Evolutionary conservation across 2,888 invertebrate genomes (phyloP).

Genomic region (Synergus laeviventris): DNA sequence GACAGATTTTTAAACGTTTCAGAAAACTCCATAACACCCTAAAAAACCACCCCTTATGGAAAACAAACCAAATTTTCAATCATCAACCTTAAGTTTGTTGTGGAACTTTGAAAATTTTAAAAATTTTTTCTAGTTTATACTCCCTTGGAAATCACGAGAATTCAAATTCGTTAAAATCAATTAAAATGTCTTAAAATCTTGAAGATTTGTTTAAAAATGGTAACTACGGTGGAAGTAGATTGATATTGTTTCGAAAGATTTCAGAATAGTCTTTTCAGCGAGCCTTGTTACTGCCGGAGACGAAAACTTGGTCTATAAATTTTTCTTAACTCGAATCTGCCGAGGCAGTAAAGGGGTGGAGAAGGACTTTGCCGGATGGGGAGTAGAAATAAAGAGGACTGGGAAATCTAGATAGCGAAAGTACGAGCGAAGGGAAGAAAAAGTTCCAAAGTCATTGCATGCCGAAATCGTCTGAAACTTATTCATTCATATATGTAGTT

Average conservation of each 20-base stretch:
- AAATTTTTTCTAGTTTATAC: too few relatives aligned
- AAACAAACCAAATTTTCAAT: too few relatives aligned
- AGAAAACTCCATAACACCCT: too few relatives aligned
- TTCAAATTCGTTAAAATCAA: too few relatives aligned
- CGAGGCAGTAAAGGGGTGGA: conserved; percentile 19
- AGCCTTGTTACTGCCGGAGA: conserved; percentile 9
- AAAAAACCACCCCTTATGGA: too few relatives aligned
- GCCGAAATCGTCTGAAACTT: conserved; percentile 14
- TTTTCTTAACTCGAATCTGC: conserved; percentile 39
- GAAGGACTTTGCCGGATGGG: not conserved
- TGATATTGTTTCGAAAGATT: conserved; percentile 34
- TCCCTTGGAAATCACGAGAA: too few relatives aligned
- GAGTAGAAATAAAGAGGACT: conserved; percentile 18
- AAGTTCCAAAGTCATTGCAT: conserved; percentile 26
- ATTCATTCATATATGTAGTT: conserved; percentile 16
- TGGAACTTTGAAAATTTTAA: too few relatives aligned
- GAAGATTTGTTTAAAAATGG: too few relatives aligned
- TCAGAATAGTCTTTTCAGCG: conserved; percentile 27
- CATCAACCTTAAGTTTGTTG: too few relatives aligned
- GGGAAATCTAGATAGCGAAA: conserved; percentile 9
- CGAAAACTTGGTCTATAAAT: conserved; percentile 49
- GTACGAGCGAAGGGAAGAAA: not conserved
- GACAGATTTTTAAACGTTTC: too few relatives aligned
- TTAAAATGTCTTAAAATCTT: too few relatives aligned
- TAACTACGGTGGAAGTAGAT: too few relatives aligned